Conservation (phyloP, 2,797 vertebrate genomes). For the Prunella strophiata region DNA sequence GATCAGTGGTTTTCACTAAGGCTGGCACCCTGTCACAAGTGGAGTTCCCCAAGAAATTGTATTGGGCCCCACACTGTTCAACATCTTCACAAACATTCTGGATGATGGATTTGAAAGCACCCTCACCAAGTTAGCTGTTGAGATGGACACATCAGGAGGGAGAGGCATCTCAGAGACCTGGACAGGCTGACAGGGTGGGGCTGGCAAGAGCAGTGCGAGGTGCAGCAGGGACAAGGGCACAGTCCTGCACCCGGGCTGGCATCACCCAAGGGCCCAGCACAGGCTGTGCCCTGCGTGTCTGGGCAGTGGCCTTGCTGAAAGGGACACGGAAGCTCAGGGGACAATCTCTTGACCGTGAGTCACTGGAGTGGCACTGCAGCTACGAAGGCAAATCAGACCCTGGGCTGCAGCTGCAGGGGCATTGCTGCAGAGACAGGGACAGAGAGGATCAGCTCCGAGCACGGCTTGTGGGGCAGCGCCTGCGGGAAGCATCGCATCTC, state of each 20-base stretch:
- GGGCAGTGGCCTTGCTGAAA: background rate
- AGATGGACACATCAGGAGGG: background rate
- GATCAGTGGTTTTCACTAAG: background rate
- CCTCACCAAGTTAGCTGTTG: background rate
- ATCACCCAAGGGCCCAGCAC: background rate
- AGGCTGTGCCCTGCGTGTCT: background rate
- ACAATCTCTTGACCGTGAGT: rapidly evolving
- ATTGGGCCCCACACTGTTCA: background rate
- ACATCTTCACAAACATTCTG: background rate
- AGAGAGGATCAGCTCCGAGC: background rate
- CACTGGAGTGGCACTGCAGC: background rate
- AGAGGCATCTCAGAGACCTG: background rate
- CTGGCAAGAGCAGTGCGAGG: background rate
- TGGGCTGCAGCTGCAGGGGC: background rate
- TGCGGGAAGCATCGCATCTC: rapidly evolving
- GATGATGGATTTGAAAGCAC: background rate
- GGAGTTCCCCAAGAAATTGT: background rate
- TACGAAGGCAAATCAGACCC: background rate
- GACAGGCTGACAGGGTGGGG: too few species aligned
- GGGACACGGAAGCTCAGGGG: background rate
- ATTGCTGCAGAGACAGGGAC: background rate
- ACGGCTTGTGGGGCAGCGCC: rapidly evolving
- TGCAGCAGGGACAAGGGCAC: background rate
- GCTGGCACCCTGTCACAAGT: background rate
- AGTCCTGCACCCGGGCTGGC: too few species aligned